Conservation (phyloP, 2,797 vertebrate genomes). For the Uromys caudimaculatus region DNA sequence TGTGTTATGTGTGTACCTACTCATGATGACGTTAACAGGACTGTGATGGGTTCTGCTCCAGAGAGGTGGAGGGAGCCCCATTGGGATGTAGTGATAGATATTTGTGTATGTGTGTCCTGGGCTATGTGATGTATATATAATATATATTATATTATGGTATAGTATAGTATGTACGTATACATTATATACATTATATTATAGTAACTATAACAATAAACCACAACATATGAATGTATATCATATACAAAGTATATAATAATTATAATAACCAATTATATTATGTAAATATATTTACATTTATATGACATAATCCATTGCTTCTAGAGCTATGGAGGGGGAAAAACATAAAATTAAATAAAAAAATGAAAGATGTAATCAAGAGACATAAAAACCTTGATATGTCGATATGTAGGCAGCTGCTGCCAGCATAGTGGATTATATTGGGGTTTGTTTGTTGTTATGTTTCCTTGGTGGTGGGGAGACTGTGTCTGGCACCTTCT, state of each 20-base stretch:
- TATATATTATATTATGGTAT: not conserved
- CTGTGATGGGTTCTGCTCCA: not conserved
- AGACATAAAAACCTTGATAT: not conserved
- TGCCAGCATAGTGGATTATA: not conserved
- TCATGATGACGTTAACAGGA: no score
- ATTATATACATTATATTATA: not conserved
- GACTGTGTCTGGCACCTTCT: not conserved
- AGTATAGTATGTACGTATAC: no score
- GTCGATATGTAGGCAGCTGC: not conserved
- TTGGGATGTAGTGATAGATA: not conserved
- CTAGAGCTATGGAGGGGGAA: not conserved
- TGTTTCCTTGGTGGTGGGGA: not conserved
- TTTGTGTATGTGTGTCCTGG: not conserved
- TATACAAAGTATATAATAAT: not conserved
- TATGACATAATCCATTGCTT: no score
- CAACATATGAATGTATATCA: not conserved
- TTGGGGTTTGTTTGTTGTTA: not conserved
- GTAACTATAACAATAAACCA: not conserved
- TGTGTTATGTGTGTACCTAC: rapidly evolving
- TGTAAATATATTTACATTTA: not conserved
- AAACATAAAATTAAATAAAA: not conserved
- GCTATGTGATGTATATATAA: no score
- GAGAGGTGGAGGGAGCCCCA: not conserved
- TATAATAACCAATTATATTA: not conserved
- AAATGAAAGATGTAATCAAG: not conserved